These are phyloP conservation scores for Ochotona princeps DNA, from an alignment of 2,113 vertebrate genomes.

Conservation along the genomic window DNA sequence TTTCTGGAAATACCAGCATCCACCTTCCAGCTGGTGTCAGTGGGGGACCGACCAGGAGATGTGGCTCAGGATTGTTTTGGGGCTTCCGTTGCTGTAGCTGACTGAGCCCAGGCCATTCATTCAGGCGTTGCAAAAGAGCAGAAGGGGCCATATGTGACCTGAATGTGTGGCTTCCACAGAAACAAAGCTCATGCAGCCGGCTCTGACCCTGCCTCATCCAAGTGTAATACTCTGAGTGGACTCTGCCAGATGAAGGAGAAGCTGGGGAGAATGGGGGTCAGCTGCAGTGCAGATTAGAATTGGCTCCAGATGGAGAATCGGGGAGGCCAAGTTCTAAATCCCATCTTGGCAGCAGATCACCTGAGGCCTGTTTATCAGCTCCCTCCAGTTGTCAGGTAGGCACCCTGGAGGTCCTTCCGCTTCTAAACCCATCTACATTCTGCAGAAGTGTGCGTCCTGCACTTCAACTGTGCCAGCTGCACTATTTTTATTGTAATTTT, in stretches of 20 bases:
- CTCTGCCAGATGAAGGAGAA: neutral
- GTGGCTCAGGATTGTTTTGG: neutral
- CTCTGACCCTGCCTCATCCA: neutral
- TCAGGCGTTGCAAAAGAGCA: constrained; percentile 25
- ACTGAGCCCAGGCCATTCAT: constrained; percentile 62
- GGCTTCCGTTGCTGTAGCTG: constrained; percentile 51
- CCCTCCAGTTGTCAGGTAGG: neutral
- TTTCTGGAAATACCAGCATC: constrained; percentile 60
- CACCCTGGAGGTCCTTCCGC: neutral
- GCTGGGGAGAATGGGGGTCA: neutral
- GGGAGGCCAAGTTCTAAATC: neutral
- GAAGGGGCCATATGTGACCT: neutral
- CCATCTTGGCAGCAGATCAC: neutral
- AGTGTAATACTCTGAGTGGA: neutral
- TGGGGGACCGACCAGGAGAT: neutral
- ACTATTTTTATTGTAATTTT: neutral
- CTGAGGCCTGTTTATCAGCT: neutral
- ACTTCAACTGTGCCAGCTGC: neutral
- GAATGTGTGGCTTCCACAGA: neutral
- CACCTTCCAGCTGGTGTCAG: neutral
- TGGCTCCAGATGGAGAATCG: neutral
- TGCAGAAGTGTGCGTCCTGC: neutral
- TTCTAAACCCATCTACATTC: neutral
- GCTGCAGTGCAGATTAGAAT: neutral
- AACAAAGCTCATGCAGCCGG: neutral